These are phyloP conservation scores for Campoletis raptor DNA, from an alignment of 2,888 invertebrate genomes.

Conservation along the genomic window DNA sequence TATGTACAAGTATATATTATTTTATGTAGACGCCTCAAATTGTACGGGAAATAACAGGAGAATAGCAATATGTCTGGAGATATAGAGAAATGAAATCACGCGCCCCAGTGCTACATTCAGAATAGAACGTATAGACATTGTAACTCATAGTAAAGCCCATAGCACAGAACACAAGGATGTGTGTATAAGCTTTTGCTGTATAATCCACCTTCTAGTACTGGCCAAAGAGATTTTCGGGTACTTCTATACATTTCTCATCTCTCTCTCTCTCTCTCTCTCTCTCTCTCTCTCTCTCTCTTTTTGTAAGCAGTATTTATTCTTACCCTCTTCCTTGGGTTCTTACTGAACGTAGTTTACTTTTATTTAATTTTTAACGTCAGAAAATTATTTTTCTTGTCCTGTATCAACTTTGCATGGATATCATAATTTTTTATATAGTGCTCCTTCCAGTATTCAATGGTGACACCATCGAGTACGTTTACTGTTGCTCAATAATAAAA, in stretches of 20 bases:
- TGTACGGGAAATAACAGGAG: conserved; percentile 78
- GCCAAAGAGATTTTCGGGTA: conserved; percentile 44
- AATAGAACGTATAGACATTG: conserved; percentile 25
- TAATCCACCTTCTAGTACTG: conserved; percentile 42
- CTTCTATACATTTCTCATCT: conserved; percentile 15
- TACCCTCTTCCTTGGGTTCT: background rate
- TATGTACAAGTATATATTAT: conserved; percentile 38
- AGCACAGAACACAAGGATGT: background rate
- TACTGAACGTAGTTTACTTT: conserved; percentile 16
- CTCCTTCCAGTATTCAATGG: background rate
- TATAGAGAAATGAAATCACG: conserved; percentile 62
- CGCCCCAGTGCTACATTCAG: conserved; percentile 31
- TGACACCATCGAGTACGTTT: background rate
- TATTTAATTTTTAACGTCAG: conserved; percentile 10
- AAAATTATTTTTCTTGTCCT: conserved; percentile 1
- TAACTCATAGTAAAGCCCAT: background rate
- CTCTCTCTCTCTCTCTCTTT: background rate
- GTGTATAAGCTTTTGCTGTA: conserved; percentile 15
- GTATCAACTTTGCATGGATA: background rate
- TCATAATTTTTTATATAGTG: background rate
- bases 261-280: background rate
- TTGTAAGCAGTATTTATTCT: conserved; percentile 22
- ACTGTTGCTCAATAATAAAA: background rate
- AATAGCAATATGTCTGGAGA: conserved; percentile 69
- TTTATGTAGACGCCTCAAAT: conserved; percentile 71